A percentile compares a stretch with the other conserved stretches of the same genome.
Evolutionary conservation across 2,113 vertebrate species (phyloP).

Genomic region (Xiphophorus maculatus): DNA sequence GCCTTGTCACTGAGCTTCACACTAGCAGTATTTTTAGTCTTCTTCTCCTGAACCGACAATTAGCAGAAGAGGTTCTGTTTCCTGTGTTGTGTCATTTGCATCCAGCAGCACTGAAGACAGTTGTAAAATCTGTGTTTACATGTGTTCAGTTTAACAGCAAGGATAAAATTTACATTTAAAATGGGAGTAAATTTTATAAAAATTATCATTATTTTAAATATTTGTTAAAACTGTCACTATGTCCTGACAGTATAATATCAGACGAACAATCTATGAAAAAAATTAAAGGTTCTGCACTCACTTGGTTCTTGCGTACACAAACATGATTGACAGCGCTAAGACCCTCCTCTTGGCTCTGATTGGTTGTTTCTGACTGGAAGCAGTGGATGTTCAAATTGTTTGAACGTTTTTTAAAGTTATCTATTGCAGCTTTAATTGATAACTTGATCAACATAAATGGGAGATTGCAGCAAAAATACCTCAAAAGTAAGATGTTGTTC

Average conservation of each 20-base stretch:
- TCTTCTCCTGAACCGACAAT: slow-evolving; percentile 66
- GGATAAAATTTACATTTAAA: not conserved
- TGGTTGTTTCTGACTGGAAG: no score
- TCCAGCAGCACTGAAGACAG: slow-evolving; percentile 28
- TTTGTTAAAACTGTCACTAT: no score
- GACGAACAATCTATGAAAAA: no score
- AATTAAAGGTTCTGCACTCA: no score
- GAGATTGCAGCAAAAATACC: not conserved
- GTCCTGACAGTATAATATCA: no score
- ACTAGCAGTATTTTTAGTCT: slow-evolving; percentile 78
- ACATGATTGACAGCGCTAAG: no score
- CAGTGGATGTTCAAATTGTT: no score
- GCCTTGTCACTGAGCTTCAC: slow-evolving; percentile 68
- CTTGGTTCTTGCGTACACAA: no score
- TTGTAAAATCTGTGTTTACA: slow-evolving; percentile 28
- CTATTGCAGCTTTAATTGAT: not conserved
- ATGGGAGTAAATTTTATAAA: no score
- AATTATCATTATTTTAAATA: no score
- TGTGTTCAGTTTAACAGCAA: not conserved
- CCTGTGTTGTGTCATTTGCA: slow-evolving; percentile 41
- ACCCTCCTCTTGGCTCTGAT: no score
- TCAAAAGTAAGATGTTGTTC: not conserved
- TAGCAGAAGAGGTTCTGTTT: slow-evolving; percentile 55
- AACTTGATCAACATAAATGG: not conserved
- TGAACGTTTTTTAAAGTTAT: no score